Base-by-base conservation (phyloP, 2,888 invertebrate genomes). In the Saturnia pavonia region DNA sequence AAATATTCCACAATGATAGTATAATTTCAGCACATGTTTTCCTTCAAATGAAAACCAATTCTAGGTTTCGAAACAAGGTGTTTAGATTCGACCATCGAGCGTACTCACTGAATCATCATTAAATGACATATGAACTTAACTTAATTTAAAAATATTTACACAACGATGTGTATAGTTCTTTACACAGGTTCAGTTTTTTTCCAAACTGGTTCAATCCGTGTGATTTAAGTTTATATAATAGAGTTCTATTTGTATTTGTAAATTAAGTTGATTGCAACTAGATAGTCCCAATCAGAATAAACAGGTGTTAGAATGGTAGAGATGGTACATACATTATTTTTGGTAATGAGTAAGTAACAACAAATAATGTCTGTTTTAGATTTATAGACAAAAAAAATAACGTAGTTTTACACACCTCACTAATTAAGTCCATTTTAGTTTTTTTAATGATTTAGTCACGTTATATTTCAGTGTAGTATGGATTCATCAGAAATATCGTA, bases 211-310 rank as follows among this genome's bases (percentile, higher is more conserved):
- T 19, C 19, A 63, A 34, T 45, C 45, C 45, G 27, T 43, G 34
- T 45, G 27, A 27, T 45, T 14, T n/a, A 3, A 9, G n/a, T 51
- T n/a, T 48, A 22, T 69, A 68, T 40, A 27, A 25, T 72, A 71
- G 69, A 16, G 69, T 69, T 51, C 4, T 51, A n/a, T 51, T 51
- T 9, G 43, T 12, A 12, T 3, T 25, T 66, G 70, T 54, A 67
- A 3, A 72, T 74, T 78, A 22, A 57, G n/a, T n/a, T 9, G 54
- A n/a, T n/a, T 11, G 6, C 19, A n/a, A 54, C 22, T n/a, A 54
- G 9, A 9, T 54, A 0, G n/a, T 54, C 54, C n/a, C n/a, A 54
- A 54, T 6, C 48, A 48, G 16, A 48, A 1, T 19, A 19, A 6
- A 48, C 48, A 48, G 3, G 7, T 48, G 48, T 54, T 54, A 54